These are phyloP conservation scores for Hepsetus odoe DNA, from an alignment of 2,113 vertebrate genomes.

Conservation along the genomic window DNA sequence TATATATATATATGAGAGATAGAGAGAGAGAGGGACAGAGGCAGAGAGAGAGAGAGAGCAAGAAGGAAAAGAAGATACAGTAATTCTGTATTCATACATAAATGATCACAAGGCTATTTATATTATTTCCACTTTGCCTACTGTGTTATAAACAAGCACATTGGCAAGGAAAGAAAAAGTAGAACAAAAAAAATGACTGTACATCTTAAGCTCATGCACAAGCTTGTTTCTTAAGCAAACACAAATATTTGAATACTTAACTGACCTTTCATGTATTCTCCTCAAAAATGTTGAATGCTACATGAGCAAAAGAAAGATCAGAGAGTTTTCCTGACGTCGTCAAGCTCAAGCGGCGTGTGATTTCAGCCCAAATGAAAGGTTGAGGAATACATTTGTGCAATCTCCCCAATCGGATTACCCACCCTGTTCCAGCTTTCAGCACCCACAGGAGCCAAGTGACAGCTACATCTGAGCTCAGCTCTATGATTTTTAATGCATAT, in stretches of 20 bases:
- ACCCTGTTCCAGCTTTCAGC: constrained; percentile 46
- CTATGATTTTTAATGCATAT: constrained; percentile 51
- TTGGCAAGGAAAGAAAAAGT: not conserved
- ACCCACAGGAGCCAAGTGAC: constrained; percentile 58
- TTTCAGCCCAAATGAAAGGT: constrained; percentile 49
- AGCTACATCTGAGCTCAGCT: constrained; percentile 53
- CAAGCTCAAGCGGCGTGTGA: constrained; percentile 33
- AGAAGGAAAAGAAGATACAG: not conserved
- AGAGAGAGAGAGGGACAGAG: not conserved
- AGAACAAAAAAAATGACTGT: not conserved
- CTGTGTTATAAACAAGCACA: not conserved
- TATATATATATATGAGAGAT: too few species aligned
- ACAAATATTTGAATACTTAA: constrained; percentile 25
- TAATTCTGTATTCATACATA: constrained; percentile 30
- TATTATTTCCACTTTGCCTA: not conserved
- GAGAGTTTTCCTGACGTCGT: constrained; percentile 4
- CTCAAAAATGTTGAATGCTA: constrained; percentile 32
- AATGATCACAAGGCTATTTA: constrained; percentile 2
- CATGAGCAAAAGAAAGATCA: not conserved
- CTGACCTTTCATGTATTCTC: constrained; percentile 35
- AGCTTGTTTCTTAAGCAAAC: not conserved
- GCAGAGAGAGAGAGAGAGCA: not conserved
- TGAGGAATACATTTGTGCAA: constrained; percentile 51
- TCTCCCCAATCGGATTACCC: constrained; percentile 59
- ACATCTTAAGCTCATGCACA: not conserved